Conservation (phyloP, 2,113 vertebrate genomes). For the Carassius carassius region DNA sequence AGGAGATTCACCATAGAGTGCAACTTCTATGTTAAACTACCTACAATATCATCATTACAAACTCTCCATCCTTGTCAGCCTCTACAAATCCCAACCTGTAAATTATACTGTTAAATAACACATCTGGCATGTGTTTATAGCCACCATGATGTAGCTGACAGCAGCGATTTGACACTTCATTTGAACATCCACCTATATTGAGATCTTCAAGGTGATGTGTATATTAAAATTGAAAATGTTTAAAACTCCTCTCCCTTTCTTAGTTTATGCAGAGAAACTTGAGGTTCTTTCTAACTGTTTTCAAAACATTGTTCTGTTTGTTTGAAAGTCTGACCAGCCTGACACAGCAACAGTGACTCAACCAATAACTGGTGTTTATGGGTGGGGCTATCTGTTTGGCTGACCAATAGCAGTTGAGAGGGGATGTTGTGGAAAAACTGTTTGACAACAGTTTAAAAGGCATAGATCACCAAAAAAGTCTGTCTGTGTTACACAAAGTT, state of each 20-base stretch:
- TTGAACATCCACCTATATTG: not conserved
- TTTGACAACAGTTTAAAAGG: not conserved
- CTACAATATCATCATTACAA: not conserved
- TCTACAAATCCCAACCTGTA: constrained; percentile 43
- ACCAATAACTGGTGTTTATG: not conserved
- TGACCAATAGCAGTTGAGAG: not conserved
- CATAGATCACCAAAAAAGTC: too few species aligned
- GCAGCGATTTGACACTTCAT: constrained; percentile 19
- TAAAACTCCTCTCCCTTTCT: not conserved
- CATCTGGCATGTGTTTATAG: constrained; percentile 28
- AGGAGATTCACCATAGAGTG: not conserved
- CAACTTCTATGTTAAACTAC: not conserved
- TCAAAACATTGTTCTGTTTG: not conserved
- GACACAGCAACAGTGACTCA: not conserved
- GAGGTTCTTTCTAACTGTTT: not conserved
- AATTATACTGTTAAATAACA: constrained; percentile 22
- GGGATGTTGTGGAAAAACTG: not conserved
- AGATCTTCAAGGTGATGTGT: not conserved
- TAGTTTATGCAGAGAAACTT: not conserved
- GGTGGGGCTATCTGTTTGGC: not conserved
- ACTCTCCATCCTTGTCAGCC: not conserved
- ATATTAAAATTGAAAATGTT: not conserved
- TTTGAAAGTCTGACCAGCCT: not conserved
- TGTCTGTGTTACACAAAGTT: too few species aligned
- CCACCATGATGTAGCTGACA: constrained; percentile 20